Conservation (phyloP, 2,113 vertebrate genomes). For the Oncorhynchus clarkii region DNA sequence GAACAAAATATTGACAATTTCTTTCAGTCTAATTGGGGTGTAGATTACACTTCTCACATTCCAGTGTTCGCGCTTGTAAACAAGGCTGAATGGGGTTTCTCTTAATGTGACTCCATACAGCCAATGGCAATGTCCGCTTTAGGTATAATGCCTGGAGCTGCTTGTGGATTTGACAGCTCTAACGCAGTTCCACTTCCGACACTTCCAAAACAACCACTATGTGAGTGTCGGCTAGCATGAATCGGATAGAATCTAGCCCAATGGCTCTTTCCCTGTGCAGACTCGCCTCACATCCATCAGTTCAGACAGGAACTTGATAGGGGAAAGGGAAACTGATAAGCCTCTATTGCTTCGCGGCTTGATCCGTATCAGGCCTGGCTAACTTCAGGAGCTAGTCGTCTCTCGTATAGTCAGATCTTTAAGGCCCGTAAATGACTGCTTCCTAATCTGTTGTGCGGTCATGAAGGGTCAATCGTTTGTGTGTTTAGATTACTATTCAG, state of each 20-base stretch:
- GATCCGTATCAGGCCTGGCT: slow-evolving; percentile 52
- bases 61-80: too few relatives aligned
- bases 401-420: neutral
- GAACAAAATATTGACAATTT: too few relatives aligned
- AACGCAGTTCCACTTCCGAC: slow-evolving; percentile 7
- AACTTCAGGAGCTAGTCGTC: slow-evolving; percentile 49
- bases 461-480: slow-evolving; percentile 26
- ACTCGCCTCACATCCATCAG: slow-evolving; percentile 31
- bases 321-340: slow-evolving; percentile 60
- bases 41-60: too few relatives aligned
- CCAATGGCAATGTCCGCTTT: too few relatives aligned
- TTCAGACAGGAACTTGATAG: slow-evolving; percentile 51
- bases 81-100: too few relatives aligned
- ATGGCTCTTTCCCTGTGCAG: slow-evolving; percentile 21
- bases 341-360: slow-evolving; percentile 48
- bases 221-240: too few relatives aligned
- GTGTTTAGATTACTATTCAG: neutral
- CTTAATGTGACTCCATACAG: too few relatives aligned
- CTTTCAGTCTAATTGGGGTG: too few relatives aligned
- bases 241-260: neutral
- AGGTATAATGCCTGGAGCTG: too few relatives aligned
- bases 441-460: slow-evolving; percentile 35
- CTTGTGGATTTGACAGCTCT: too few relatives aligned
- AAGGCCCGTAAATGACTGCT: neutral
- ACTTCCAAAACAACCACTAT: too few relatives aligned